Base-by-base conservation (phyloP, 1,140 invertebrate species). In the Drosophila cardini region DNA sequence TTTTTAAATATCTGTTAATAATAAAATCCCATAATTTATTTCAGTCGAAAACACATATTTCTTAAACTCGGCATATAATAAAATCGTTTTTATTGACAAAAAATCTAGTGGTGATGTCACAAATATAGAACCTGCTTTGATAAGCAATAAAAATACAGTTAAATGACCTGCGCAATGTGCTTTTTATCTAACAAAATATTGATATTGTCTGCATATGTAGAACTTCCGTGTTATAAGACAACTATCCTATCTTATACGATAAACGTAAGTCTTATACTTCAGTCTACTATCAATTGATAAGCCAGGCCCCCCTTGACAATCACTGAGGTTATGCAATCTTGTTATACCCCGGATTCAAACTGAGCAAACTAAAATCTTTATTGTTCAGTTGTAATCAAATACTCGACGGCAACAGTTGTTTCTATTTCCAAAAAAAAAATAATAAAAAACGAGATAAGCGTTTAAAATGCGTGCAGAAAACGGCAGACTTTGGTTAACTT, bases 401-500 rank as follows among this genome's bases (percentile, higher is more conserved):
- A 30, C 16, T 50, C 32, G 21, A 13, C 13, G 53, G 30, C 53
- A 52, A 8, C 46, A 53, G 32, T 60, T 53, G 46, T 30, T 30
- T 30, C 16, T 45, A 34, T 15, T 34, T 45, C 1, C 13, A 15
- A 5, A 26, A 21, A 26, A 26, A 26, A 4, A 26, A 26, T n/a
- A n/a, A n/a, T n/a, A 26, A 26, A 26, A 43, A 13, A 18, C 18
- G 32, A 53, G 63, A 85, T 77, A 85, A 79, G 71, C 45, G 10
- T n/a, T 1, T 9, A 26, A 62, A 71, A 87, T 89, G 84, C 60
- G 62, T 15, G 34, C 16, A 4, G 32, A 89, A 18, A 75, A 78
- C 38, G 84, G 84, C 40, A 72, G 70, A 76, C 50, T 89, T 46
- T 89, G 84, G 84, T 65, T 67, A 36, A 73, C 57, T 9, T 56